Evolutionary conservation across 92 coral and sea anemone genomes (phyloP).

Genomic region (Phenganax marumi): DNA sequence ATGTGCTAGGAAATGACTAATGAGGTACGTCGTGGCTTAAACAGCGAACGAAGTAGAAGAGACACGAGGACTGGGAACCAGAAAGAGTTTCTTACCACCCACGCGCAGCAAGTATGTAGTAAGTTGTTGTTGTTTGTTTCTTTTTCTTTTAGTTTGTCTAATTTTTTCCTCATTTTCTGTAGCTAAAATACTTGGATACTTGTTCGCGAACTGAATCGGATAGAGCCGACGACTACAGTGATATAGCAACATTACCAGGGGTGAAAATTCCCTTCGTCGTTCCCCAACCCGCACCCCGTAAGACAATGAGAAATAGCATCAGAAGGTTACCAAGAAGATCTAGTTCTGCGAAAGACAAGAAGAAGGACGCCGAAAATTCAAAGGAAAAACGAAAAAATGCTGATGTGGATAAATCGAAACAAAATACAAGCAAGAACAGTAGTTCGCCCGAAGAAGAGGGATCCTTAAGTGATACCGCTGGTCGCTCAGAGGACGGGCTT

Average conservation of each 20-base stretch:
- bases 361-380: constrained; percentile 10
- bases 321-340: constrained; percentile 30
- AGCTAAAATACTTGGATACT: constrained; percentile 37
- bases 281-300: constrained; percentile 2
- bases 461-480: constrained; percentile 1
- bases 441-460: background rate
- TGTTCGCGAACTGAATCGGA: background rate
- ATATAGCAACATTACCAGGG: constrained; percentile 39
- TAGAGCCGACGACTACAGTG: background rate
- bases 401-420: background rate
- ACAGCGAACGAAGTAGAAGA: background rate
- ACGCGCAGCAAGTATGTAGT: constrained; percentile 28
- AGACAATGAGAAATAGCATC: constrained; percentile 32
- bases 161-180: background rate
- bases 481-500: background rate
- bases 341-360: constrained; percentile 30
- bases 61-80: constrained; percentile 21
- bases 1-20: constrained; percentile 43
- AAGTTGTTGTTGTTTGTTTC: background rate
- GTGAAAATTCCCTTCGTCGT: constrained; percentile 28
- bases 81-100: constrained; percentile 21
- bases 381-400: background rate
- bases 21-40: constrained; percentile 30
- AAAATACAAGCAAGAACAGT: constrained; percentile 10
- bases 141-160: background rate